These are phyloP conservation scores for Prionailurus viverrinus DNA, from an alignment of 2,113 vertebrate genomes.

Conservation along the genomic window DNA sequence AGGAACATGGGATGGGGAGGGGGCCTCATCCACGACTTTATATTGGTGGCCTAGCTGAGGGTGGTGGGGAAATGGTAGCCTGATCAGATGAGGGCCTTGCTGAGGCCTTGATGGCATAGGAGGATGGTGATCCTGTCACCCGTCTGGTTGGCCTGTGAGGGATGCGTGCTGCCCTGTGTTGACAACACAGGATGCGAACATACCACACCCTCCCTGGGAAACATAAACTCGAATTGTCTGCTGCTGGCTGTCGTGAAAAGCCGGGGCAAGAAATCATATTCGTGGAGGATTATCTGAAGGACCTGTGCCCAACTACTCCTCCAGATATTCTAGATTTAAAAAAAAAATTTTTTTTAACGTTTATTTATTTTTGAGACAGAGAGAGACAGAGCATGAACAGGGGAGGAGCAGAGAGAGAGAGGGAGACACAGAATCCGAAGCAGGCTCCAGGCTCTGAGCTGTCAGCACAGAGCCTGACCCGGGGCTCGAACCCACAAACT, in stretches of 20 bases:
- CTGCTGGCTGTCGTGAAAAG: constrained; percentile 30
- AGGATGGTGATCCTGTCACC: not conserved
- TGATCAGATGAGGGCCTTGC: not conserved
- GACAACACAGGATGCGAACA: not conserved
- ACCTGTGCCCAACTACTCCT: not conserved
- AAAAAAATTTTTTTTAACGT: too few species aligned
- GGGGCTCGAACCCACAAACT: too few species aligned
- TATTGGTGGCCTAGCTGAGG: not conserved
- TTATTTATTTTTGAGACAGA: too few species aligned
- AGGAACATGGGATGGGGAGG: fast-evolving
- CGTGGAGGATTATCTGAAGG: constrained; percentile 61
- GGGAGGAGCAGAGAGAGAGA: too few species aligned
- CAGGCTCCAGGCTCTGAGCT: too few species aligned
- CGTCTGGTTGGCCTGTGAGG: not conserved
- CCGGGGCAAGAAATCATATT: constrained; percentile 54
- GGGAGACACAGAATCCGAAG: too few species aligned
- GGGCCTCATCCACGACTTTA: not conserved
- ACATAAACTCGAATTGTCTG: not conserved
- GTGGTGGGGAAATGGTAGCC: not conserved
- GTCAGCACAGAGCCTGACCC: too few species aligned
- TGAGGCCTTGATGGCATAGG: not conserved
- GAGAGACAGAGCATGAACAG: too few species aligned
- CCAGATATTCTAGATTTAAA: not conserved
- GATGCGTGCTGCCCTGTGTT: not conserved
- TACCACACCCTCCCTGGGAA: not conserved